Conservation (phyloP, 2,797 vertebrate genomes). For the Oreochromis mossambicus region DNA sequence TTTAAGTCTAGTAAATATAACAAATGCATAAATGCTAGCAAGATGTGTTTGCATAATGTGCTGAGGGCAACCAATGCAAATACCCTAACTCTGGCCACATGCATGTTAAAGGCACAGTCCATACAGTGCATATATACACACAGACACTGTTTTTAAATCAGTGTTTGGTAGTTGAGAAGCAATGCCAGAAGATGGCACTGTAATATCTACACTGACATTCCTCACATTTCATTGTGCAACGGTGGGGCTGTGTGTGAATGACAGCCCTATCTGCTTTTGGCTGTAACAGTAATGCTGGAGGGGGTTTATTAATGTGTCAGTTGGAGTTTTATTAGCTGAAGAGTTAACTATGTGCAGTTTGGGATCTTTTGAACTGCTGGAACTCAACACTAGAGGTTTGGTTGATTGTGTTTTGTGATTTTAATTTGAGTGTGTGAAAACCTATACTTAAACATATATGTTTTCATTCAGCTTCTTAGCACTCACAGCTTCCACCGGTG, state of each 20-base stretch:
- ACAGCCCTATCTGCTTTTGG: background rate
- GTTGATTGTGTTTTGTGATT: background rate
- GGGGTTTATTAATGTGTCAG: background rate
- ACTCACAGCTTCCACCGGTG: background rate
- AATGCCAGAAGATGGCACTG: slow-evolving; percentile 63
- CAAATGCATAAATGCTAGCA: background rate
- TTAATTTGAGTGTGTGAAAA: background rate
- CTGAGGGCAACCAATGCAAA: background rate
- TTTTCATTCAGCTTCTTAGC: background rate
- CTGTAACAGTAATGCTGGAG: background rate
- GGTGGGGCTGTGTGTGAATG: background rate
- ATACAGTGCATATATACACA: background rate
- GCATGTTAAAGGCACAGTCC: background rate
- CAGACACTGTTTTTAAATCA: background rate
- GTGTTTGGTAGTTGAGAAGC: slow-evolving; percentile 10
- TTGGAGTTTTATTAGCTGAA: background rate
- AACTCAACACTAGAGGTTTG: background rate
- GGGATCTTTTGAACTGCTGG: background rate
- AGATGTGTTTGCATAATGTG: background rate
- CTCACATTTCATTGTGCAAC: slow-evolving; percentile 20
- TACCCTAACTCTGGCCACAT: background rate
- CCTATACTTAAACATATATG: background rate
- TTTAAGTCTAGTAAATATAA: background rate
- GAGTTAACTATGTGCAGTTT: background rate
- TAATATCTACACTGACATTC: slow-evolving; percentile 21